phyloP scores from a whole-genome alignment of 2,113 vertebrate species.

The Scopus umbretta region DNA sequence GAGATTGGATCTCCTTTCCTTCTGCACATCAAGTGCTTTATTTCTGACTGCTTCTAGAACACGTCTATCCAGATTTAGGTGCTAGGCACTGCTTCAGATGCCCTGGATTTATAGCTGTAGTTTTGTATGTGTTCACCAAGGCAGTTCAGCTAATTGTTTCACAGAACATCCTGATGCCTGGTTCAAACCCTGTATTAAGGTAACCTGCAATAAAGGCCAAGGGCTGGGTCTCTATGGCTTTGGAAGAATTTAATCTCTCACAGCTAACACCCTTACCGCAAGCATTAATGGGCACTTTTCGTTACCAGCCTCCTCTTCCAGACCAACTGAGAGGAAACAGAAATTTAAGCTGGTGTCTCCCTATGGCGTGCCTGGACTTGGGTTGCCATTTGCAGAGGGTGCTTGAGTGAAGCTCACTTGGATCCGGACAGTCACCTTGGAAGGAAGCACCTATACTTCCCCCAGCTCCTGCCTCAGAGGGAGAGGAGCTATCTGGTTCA shows the following conservation, averaged over 20 bases:
- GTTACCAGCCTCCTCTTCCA: neutral
- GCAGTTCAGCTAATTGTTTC: neutral
- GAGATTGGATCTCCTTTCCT: neutral
- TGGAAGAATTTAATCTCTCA: neutral
- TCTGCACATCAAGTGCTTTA: neutral
- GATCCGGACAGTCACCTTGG: neutral
- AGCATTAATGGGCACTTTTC: neutral
- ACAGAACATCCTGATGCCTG: neutral
- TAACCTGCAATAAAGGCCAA: neutral
- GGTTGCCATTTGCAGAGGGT: neutral
- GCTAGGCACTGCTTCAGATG: neutral
- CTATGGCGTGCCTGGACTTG: accelerated
- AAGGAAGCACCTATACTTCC: neutral
- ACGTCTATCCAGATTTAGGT: neutral
- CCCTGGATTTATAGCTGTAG: neutral
- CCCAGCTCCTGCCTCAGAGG: neutral
- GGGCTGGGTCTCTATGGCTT: neutral
- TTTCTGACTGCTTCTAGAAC: neutral
- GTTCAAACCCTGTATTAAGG: neutral
- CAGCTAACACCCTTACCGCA: neutral
- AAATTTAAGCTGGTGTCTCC: neutral
- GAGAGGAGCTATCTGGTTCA: neutral
- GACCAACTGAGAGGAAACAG: neutral
- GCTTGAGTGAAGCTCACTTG: neutral
- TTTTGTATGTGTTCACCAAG: neutral